Percentiles rank a stretch among this genome's conserved stretches.
These are phyloP conservation scores for Sciaenops ocellatus DNA, from an alignment of 2,797 vertebrate genomes.

Conservation along the genomic window DNA sequence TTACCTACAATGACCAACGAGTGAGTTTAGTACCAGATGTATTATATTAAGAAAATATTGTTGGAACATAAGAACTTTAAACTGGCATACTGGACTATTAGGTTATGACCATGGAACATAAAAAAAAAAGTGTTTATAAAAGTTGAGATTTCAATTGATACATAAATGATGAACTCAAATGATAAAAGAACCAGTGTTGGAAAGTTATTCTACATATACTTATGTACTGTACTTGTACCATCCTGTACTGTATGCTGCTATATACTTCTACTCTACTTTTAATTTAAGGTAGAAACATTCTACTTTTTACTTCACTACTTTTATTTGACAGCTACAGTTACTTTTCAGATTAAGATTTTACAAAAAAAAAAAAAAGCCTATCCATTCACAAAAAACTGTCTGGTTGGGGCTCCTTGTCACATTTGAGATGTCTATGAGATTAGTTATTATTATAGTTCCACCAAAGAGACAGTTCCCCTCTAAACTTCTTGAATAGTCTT, in stretches of 20 bases:
- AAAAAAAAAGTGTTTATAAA: background rate
- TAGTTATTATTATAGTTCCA: background rate
- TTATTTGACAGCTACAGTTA: background rate
- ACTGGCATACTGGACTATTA: background rate
- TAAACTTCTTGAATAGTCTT: background rate
- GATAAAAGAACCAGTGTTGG: background rate
- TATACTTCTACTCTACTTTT: background rate
- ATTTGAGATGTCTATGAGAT: background rate
- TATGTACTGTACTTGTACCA: background rate
- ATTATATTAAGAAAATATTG: no score
- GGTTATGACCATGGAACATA: background rate
- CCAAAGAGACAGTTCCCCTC: background rate
- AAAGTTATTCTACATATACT: background rate
- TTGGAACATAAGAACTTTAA: background rate
- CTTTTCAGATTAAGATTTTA: background rate
- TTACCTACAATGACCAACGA: background rate
- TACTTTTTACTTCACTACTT: background rate
- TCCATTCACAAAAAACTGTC: background rate
- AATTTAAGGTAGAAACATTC: background rate
- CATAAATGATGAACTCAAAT: slow-evolving; percentile 12
- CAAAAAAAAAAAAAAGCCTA: background rate
- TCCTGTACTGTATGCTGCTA: background rate
- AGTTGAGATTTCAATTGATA: background rate
- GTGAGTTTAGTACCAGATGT: background rate
- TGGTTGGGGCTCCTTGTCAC: background rate